Base-by-base conservation (phyloP, 92 coral and sea anemone genomes). In the Phymanthus crucifer region DNA sequence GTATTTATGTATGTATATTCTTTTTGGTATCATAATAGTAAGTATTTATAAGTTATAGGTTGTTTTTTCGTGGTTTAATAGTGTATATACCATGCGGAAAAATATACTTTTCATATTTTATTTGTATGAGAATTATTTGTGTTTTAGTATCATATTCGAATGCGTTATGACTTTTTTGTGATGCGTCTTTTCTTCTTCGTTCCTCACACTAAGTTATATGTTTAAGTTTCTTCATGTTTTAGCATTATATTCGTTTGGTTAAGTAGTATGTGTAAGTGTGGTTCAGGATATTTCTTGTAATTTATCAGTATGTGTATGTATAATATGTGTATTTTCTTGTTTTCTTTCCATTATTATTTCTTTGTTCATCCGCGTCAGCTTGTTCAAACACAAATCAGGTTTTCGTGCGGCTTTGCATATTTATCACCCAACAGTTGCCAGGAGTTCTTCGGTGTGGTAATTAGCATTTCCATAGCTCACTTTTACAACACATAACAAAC, bases 331-430 rank as follows among this genome's bases (percentile, higher is more conserved):
- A 2, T 54, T 23, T 54, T 54, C 1, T 35, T 71, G 32, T 40
- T 36, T 40, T 19, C 32, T 71, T 33, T 21, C 74, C 10, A 3
- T 17, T 34, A 40, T 36, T 34, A 8, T 70, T 45, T 36, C 52
- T 24, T 36, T 24, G 48, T 26, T 45, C 56, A 71, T 23, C n/a
- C 75, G 48, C 34, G 75, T 71, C 48, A 24, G 33, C 33, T 36
- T 71, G 75, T 40, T 36, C 50, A 71, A 71, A 71, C 48, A 71
- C 34, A 71, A 71, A 61, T 61, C 68, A 24, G 34, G 68, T 29
- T 34, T 24, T 7, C 33, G 10, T 61, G 34, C 33, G 14, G 31
- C 26, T 40, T 40, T 38, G 57, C 52, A 71, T 71, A 71, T 71
- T 71, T 24, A 71, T 71, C 21, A 40, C 52, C 24, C 47, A 32